These are phyloP conservation scores for Diorhabda sublineata DNA, from an alignment of 1,140 invertebrate species.

Conservation along the genomic window DNA sequence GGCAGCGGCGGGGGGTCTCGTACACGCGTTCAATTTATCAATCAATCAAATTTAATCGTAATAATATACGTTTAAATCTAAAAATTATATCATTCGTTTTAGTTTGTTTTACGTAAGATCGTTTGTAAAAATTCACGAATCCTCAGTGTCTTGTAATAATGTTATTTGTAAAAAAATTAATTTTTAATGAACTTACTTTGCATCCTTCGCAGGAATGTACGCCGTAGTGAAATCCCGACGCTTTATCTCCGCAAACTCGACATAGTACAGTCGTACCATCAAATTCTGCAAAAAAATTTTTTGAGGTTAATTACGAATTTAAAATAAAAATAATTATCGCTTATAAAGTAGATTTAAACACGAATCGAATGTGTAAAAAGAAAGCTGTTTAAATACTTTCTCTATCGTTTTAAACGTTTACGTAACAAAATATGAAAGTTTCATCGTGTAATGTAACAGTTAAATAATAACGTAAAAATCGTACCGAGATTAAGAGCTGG, in stretches of 20 bases:
- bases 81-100: too few species aligned
- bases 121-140: too few species aligned
- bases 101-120: too few species aligned
- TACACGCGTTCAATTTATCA: too few species aligned
- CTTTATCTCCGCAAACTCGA: constrained; percentile 97
- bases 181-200: constrained; percentile 73
- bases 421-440: neutral
- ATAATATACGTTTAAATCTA: neutral
- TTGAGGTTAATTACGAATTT: too few species aligned
- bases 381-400: too few species aligned
- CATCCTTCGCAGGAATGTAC: constrained; percentile 99
- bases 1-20: neutral
- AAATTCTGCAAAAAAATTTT: constrained; percentile 81
- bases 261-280: constrained; percentile 97
- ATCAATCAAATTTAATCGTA: too few species aligned
- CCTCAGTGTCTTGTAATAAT: too few species aligned
- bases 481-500: constrained; percentile 46
- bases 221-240: constrained; percentile 98
- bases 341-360: neutral
- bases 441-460: neutral
- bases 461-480: neutral
- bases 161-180: too few species aligned
- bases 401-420: neutral
- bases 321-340: constrained; percentile 21
- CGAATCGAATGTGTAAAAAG: too few species aligned